Conservation (phyloP, 1,140 invertebrate genomes). For the Battus philenor region DNA sequence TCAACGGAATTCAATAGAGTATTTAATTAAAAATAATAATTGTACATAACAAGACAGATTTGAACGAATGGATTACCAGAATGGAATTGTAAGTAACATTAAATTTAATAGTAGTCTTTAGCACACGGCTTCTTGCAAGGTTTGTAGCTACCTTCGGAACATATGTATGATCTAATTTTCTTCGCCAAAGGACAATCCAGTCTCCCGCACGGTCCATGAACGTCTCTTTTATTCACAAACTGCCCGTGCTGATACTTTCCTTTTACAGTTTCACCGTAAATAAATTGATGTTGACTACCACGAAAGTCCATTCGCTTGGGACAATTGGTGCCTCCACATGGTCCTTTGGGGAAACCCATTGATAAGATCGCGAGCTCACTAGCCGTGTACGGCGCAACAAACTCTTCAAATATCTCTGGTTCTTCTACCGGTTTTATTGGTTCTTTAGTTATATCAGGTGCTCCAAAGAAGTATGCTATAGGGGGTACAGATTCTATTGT, state of each 20-base stretch:
- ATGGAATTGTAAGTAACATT: no score
- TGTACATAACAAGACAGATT: no score
- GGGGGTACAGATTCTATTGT: conserved; percentile 56
- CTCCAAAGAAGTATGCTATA: conserved; percentile 58
- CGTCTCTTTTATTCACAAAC: conserved; percentile 64
- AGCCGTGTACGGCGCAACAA: conserved; percentile 51
- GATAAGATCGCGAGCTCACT: conserved; percentile 59
- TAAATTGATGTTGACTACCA: conserved; percentile 63
- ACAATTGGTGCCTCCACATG: conserved; percentile 67
- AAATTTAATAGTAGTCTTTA: conserved; percentile 56
- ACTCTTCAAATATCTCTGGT: conserved; percentile 50
- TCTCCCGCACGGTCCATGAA: conserved; percentile 63
- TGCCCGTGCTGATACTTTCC: conserved; percentile 60
- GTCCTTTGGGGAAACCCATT: conserved; percentile 69
- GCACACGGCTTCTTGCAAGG: conserved; percentile 59
- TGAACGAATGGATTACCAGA: no score
- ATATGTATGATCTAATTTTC: conserved; percentile 52
- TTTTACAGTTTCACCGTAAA: conserved; percentile 51
- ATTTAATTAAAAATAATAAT: no score
- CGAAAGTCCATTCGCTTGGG: conserved; percentile 63
- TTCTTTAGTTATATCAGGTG: conserved; percentile 56
- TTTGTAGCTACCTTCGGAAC: conserved; percentile 56
- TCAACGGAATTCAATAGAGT: no score
- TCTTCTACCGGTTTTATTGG: conserved; percentile 51
- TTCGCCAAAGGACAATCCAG: conserved; percentile 66